These are phyloP conservation scores for Cosmia trapezina DNA, from an alignment of 2,888 invertebrate genomes.

Conservation along the genomic window DNA sequence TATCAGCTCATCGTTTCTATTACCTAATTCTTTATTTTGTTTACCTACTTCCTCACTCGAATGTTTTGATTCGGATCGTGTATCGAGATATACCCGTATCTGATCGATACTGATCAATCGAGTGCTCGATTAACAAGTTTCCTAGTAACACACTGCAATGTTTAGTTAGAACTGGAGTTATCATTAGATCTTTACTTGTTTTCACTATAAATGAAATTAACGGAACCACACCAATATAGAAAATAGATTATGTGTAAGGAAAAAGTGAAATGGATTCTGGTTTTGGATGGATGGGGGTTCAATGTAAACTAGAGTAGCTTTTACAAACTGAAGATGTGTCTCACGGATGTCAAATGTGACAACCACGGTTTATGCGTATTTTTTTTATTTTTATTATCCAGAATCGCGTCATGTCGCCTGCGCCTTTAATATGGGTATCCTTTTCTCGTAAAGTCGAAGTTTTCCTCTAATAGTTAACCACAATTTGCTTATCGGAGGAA, in stretches of 20 bases:
- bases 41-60: not conserved
- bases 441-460: not conserved
- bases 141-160: constrained; percentile 23
- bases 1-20: not conserved
- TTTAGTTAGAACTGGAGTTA: constrained; percentile 12
- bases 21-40: not conserved
- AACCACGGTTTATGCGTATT: too few species aligned
- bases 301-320: too few species aligned
- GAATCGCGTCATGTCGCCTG: too few species aligned
- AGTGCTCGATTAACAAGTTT: constrained; percentile 15
- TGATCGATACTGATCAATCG: constrained; percentile 9
- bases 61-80: constrained; percentile 11
- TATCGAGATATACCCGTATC: constrained; percentile 4
- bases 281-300: too few species aligned
- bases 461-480: constrained; percentile 5
- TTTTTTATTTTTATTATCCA: too few species aligned
- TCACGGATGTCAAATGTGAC: too few species aligned
- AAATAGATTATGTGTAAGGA: not conserved
- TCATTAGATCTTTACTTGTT: constrained; percentile 13
- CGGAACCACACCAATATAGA: not conserved
- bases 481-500: constrained; percentile 5
- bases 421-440: not conserved
- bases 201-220: constrained; percentile 2
- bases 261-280: not conserved
- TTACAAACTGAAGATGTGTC: too few species aligned